phyloP scores from a whole-genome alignment of 2,888 invertebrate species.

The Hymenopus coronatus region DNA sequence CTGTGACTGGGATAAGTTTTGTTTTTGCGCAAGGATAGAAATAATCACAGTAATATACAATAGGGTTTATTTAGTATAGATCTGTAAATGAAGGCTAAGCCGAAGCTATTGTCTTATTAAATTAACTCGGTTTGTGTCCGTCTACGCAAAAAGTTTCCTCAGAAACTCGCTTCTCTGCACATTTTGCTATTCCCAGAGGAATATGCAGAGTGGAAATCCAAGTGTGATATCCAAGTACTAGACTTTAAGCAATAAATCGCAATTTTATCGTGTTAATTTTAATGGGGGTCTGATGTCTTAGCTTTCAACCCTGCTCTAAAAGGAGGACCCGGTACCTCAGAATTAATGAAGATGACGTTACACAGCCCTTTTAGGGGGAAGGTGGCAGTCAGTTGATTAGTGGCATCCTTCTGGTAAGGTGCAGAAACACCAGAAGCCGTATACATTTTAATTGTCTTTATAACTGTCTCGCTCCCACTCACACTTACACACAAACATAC shows the following conservation, averaged over 20 bases:
- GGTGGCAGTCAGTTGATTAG: slow-evolving; percentile 28
- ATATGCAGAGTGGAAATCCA: background rate
- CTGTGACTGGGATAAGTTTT: too few relatives aligned
- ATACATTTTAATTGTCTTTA: slow-evolving; percentile 28
- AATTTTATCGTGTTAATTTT: slow-evolving; percentile 28
- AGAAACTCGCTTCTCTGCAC: background rate
- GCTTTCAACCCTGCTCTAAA: slow-evolving; percentile 12
- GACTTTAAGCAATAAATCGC: slow-evolving; percentile 18
- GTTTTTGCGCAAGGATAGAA: too few relatives aligned
- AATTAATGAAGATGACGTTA: slow-evolving; percentile 28
- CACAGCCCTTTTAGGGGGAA: slow-evolving; percentile 23
- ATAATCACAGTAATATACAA: too few relatives aligned
- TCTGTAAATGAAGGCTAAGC: too few relatives aligned
- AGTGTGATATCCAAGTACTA: background rate
- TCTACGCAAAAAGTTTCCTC: background rate
- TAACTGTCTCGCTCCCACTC: slow-evolving; percentile 20
- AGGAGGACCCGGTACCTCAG: background rate
- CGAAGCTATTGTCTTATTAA: too few relatives aligned
- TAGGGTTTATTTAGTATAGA: too few relatives aligned
- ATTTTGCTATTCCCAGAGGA: background rate
- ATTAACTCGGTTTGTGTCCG: background rate
- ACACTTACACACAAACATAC: background rate
- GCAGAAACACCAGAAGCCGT: background rate
- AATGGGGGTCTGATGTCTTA: slow-evolving; percentile 28
- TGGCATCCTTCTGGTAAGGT: background rate